These are phyloP conservation scores for Ophion obscuratus DNA, from an alignment of 2,888 invertebrate genomes.

Conservation along the genomic window DNA sequence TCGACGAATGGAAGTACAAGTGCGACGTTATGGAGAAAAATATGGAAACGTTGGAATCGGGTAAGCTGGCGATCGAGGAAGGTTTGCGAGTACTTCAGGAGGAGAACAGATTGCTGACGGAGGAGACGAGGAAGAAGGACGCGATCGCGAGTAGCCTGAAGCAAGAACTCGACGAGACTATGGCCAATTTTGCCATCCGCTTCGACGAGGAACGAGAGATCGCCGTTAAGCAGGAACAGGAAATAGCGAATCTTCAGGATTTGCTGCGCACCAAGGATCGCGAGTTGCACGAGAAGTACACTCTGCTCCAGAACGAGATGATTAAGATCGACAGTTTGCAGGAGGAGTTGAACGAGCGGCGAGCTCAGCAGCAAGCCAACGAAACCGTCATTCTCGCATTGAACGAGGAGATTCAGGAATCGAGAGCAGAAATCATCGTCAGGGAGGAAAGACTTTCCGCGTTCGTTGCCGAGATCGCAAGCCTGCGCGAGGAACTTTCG, in stretches of 20 bases:
- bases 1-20: conserved; percentile 79
- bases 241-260: conserved; percentile 73
- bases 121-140: conserved; percentile 73
- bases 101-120: conserved; percentile 82
- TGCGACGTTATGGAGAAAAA: conserved; percentile 77
- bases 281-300: conserved; percentile 76
- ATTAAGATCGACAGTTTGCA: conserved; percentile 80
- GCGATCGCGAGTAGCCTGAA: conserved; percentile 76
- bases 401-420: conserved; percentile 72
- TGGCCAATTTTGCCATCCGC: conserved; percentile 82
- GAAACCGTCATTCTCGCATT: conserved; percentile 85
- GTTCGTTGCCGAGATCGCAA: conserved; percentile 65
- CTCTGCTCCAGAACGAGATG: conserved; percentile 74
- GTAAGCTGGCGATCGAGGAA: conserved; percentile 85
- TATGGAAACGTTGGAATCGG: conserved; percentile 75
- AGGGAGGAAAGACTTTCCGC: conserved; percentile 72
- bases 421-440: conserved; percentile 64
- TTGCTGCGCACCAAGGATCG: conserved; percentile 84
- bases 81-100: conserved; percentile 84
- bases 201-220: conserved; percentile 70
- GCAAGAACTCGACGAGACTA: conserved; percentile 84
- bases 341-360: conserved; percentile 85
- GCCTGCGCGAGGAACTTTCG: conserved; percentile 72
- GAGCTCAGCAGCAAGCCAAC: conserved; percentile 85
- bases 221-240: conserved; percentile 73